Evolutionary conservation across 1,140 invertebrate species (phyloP).

Genomic region (Drosophila rhopaloa): DNA sequence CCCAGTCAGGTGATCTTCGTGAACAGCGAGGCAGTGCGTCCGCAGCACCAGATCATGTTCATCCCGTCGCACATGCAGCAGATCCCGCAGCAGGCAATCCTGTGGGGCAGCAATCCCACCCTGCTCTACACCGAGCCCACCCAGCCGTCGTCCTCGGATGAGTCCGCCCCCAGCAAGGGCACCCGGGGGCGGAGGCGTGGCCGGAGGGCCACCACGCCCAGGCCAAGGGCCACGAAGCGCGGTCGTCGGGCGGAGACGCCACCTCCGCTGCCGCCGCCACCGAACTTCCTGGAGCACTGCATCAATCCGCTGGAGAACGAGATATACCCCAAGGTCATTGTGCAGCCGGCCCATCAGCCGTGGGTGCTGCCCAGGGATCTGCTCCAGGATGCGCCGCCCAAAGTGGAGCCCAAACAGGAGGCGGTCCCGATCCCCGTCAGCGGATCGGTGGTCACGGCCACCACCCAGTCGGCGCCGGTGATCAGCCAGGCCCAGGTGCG

Average conservation of each 20-base stretch:
- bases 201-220: background rate
- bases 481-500: background rate
- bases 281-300: constrained; percentile 17
- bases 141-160: too few species aligned
- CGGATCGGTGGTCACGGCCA: background rate
- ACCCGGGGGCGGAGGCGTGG: background rate
- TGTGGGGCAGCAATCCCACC: background rate
- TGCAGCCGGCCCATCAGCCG: constrained; percentile 8
- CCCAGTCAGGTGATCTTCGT: background rate
- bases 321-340: constrained; percentile 35
- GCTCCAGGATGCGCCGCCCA: too few species aligned
- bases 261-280: constrained; percentile 16
- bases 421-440: background rate
- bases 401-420: too few species aligned
- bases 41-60: background rate
- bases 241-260: background rate
- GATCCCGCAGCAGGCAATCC: too few species aligned
- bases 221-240: background rate
- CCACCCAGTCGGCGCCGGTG: too few species aligned
- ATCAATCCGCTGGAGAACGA: constrained; percentile 40
- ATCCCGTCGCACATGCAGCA: too few species aligned
- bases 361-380: constrained; percentile 11
- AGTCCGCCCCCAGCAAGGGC: too few species aligned
- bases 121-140: background rate
- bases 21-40: background rate